These are phyloP conservation scores for Mamestra brassicae DNA, from an alignment of 2,888 invertebrate species.

Conservation along the genomic window DNA sequence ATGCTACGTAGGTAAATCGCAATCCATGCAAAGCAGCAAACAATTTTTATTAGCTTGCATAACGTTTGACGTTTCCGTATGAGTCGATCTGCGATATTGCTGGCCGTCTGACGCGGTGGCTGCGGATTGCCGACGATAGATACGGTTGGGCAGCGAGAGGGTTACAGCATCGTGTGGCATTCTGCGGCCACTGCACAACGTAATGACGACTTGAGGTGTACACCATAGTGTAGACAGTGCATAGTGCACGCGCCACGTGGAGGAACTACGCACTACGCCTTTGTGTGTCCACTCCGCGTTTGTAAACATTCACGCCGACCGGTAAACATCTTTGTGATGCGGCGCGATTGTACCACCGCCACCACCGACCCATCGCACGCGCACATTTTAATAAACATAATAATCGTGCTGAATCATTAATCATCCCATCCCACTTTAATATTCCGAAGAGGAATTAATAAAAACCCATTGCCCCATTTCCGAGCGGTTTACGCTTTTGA, in stretches of 20 bases:
- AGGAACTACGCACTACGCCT: constrained; percentile 47
- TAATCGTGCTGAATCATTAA: constrained; percentile 70
- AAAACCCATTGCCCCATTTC: constrained; percentile 78
- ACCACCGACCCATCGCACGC: constrained; percentile 65
- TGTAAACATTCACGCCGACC: constrained; percentile 78
- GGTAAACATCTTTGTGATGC: constrained; percentile 80
- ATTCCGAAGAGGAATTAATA: constrained; percentile 77
- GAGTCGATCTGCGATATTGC: constrained; percentile 50
- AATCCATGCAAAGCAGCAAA: constrained; percentile 48
- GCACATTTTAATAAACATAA: constrained; percentile 73
- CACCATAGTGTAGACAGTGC: constrained; percentile 38
- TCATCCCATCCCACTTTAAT: constrained; percentile 71
- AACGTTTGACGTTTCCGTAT: constrained; percentile 60
- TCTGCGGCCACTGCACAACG: constrained; percentile 33
- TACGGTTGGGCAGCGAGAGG: constrained; percentile 27
- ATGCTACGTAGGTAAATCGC: constrained; percentile 26
- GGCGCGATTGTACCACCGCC: constrained; percentile 65
- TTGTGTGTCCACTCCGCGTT: constrained; percentile 71
- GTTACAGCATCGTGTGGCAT: constrained; percentile 38
- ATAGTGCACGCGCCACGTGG: constrained; percentile 62
- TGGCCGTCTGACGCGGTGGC: constrained; percentile 63
- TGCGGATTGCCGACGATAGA: constrained; percentile 29
- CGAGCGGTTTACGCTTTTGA: constrained; percentile 79
- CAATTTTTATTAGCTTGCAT: constrained; percentile 58
- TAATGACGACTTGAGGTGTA: constrained; percentile 39